These are phyloP conservation scores for Pelecanoides urinatrix DNA, from an alignment of 2,113 vertebrate species.

Conservation along the genomic window DNA sequence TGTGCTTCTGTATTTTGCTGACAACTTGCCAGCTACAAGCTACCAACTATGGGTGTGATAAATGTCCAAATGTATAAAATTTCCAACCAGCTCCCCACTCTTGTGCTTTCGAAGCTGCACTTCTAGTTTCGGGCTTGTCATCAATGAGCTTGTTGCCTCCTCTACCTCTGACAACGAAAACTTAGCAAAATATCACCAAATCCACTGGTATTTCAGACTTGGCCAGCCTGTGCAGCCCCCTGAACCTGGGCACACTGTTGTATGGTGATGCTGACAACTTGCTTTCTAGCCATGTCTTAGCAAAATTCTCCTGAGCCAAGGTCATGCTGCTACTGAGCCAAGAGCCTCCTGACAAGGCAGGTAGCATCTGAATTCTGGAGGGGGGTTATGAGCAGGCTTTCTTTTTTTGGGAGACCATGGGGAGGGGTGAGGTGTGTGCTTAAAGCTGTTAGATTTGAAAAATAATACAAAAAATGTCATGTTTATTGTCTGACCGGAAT, in stretches of 20 bases:
- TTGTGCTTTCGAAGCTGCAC: not conserved
- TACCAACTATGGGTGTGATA: not conserved
- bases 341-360: not conserved
- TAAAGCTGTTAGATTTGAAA: not conserved
- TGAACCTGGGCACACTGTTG: not conserved
- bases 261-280: not conserved
- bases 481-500: not conserved
- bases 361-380: not conserved
- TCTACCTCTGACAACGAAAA: not conserved
- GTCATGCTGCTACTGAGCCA: not conserved
- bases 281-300: not conserved
- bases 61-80: not conserved
- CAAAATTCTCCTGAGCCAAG: not conserved
- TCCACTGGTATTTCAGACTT: not conserved
- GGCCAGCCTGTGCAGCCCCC: not conserved
- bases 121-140: not conserved
- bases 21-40: not conserved
- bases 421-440: not conserved
- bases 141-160: not conserved
- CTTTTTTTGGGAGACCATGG: not conserved
- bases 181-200: not conserved
- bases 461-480: fast-evolving
- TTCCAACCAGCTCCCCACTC: not conserved
- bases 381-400: not conserved
- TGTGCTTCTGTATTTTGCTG: not conserved